A percentile compares a stretch with the other conserved stretches of the same genome.
phyloP scores from a whole-genome alignment of 1,140 invertebrate genomes.

The Campoletis sonorensis region DNA sequence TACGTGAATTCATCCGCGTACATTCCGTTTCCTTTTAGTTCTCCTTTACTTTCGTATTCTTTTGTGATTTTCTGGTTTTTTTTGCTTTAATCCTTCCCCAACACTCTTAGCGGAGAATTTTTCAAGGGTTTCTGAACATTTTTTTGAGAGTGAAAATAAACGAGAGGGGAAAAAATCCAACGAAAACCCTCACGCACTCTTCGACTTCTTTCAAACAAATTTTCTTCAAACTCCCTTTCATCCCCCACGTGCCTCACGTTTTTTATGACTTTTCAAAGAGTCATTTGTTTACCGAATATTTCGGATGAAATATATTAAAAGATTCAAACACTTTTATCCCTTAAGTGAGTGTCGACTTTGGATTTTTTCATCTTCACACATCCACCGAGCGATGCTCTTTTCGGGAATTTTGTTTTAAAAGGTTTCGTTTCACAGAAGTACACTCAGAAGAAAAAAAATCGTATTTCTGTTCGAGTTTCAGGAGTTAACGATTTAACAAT shows the following conservation, averaged over 20 bases:
- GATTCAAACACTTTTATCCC: neutral
- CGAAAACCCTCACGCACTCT: neutral
- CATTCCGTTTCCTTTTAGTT: neutral
- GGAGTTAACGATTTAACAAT: too few relatives aligned
- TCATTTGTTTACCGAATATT: neutral
- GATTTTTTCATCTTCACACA: neutral
- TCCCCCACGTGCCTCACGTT: neutral
- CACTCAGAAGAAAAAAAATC: neutral
- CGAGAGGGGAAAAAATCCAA: neutral
- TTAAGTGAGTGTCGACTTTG: neutral
- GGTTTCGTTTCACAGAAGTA: too few relatives aligned
- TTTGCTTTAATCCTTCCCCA: neutral
- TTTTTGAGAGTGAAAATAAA: neutral
- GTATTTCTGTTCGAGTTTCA: too few relatives aligned
- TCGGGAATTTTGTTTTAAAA: too few relatives aligned
- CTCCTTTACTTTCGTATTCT: neutral
- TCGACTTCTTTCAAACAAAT: conserved; percentile 10
- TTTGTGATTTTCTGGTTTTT: neutral
- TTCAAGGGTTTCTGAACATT: neutral
- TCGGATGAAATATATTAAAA: neutral
- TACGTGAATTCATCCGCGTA: conserved; percentile 28
- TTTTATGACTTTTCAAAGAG: conserved; percentile 3
- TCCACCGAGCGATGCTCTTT: too few relatives aligned
- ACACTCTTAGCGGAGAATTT: neutral
- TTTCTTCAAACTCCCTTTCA: conserved; percentile 4